A percentile compares a stretch with the other conserved stretches of the same genome.
These are phyloP conservation scores for Liopterus haemorrhoidalis DNA, from an alignment of 2,888 invertebrate species.

Conservation along the genomic window DNA sequence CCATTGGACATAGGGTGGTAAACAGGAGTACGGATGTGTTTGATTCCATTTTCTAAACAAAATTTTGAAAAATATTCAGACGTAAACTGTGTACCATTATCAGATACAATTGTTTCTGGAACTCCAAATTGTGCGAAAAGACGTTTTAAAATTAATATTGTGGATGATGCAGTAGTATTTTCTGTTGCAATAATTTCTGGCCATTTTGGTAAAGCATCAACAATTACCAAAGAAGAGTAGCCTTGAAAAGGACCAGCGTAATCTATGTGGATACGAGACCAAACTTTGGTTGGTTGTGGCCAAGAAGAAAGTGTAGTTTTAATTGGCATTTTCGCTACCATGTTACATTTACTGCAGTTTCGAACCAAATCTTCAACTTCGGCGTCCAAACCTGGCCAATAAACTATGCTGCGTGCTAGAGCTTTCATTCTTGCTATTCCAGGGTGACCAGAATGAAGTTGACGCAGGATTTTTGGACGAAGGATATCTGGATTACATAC, in stretches of 20 bases:
- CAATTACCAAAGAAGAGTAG: slow-evolving; percentile 37
- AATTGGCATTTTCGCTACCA: slow-evolving; percentile 29
- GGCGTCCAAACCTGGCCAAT: slow-evolving; percentile 31
- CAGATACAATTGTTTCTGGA: slow-evolving; percentile 27
- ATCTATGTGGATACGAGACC: slow-evolving; percentile 42
- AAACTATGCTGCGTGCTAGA: slow-evolving; percentile 33
- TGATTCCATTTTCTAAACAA: slow-evolving; percentile 25
- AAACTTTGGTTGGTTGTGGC: slow-evolving; percentile 32
- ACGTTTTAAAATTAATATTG: slow-evolving; percentile 19
- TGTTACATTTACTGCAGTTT: slow-evolving; percentile 28
- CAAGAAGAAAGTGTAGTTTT: slow-evolving; percentile 29
- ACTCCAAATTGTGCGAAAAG: slow-evolving; percentile 27
- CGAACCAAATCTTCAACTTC: slow-evolving; percentile 32
- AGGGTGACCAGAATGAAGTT: slow-evolving; percentile 33
- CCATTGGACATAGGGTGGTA: slow-evolving; percentile 32
- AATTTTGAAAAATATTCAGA: slow-evolving; percentile 27
- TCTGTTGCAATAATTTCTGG: slow-evolving; percentile 35
- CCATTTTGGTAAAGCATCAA: slow-evolving; percentile 43
- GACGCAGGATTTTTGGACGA: slow-evolving; percentile 24
- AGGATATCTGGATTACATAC: slow-evolving; percentile 25
- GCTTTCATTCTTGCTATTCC: slow-evolving; percentile 36
- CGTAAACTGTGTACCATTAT: slow-evolving; percentile 30
- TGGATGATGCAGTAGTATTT: slow-evolving; percentile 19
- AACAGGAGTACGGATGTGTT: slow-evolving; percentile 24
- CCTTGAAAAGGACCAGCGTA: slow-evolving; percentile 40